Evolutionary conservation across 2,888 invertebrate genomes (phyloP), one percentile per base, ranked within the genome.

Genomic region (Candidula unifasciata): DNA sequence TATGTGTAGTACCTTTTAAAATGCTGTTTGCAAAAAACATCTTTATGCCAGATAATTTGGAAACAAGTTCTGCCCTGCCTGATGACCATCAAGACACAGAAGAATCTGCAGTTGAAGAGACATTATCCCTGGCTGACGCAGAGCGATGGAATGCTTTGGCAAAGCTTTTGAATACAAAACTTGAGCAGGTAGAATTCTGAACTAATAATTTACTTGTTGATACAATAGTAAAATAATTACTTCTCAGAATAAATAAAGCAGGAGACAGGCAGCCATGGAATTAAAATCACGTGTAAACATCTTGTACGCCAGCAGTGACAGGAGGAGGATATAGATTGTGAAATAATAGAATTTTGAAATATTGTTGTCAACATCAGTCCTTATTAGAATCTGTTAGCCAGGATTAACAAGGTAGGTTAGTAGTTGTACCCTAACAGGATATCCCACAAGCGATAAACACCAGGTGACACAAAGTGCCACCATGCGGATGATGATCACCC

Each of bases 141-240:
- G 78, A 78, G 33, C n/a, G 83, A 37, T 71, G 52, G 78, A 57
- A 57, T 69, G 83, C 83, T 10, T 78, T 83, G 78, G 69, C 83
- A n/a, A 44, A 35, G 21, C 27, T 83, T 35, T 78, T 83, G 24
- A 83, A 83, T 52, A 83, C 77, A 3, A 76, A 82, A 82, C 44
- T 52, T 33, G 52, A 66, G n/a, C 37, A 82, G 76, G 76, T 66
- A 44, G n/a, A 24, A 6, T 33, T 2, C 10, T 27, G n/a, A 69
- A 33, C 52, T 80, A n/a, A 13, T 13, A 44, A 44, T 13, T 10
- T 44, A 13, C 13, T 44, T 44, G 44, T 44, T 44, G 44, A 44
- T 44, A 10, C 13, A 44, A 44, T n/a, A n/a, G n/a, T n/a, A n/a
- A n/a, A n/a, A n/a, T n/a, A n/a, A n/a, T n/a, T n/a, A n/a, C n/a